Base-by-base conservation (phyloP, 2,113 vertebrate species). In the Trematocara variabile region DNA sequence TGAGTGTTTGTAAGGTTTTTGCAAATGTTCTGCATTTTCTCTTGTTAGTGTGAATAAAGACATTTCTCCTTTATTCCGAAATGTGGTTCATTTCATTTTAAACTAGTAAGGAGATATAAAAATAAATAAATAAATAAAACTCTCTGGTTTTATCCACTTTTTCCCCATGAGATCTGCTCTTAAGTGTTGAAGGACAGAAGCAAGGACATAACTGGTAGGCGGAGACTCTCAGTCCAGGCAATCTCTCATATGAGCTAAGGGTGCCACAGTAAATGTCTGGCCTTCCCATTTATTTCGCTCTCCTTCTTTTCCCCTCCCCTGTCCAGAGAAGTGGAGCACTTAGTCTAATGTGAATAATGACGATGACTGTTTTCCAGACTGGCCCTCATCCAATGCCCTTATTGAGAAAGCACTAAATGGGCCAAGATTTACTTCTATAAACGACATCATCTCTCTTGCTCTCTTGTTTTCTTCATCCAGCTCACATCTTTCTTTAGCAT, bases 261-360 rank as follows among this genome's bases (percentile, higher is more conserved):
- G 79, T 85, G 58, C 56, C 63, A 89, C 89, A 88, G 79, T 91
- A 90, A 90, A 92, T 89, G 89, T 83, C 90, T 89, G 85, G 80
- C 87, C 58, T 65, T 56, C 77, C 39, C 81, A 83, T 93, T 78
- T 81, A 83, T 84, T 83, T 83, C 39, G 63, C 54, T 65, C 34
- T 22, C 83, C 83, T 33, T 52, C 54, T 55, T 44, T n/a, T 10
- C 11, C 33, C 53, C n/a, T 33, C 22, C 46, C 65, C 81, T 20
- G 41, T 83, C 55, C 34, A 55, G 77, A 89, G 91, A 86, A 92
- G 82, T 80, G 75, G 50, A 90, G 90, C 93, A 93, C 94, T 94
- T 94, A 91, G 88, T 90, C 88, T 91, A 92, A 95, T 92, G 86
- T 88, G 80, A 94, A 77, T 91, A 91, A 92, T 79, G 87, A 84